Percentiles rank a stretch among this genome's conserved stretches.
Evolutionary conservation across 2,888 invertebrate genomes (phyloP).

Genomic region (Acanthacorydalis orientalis): DNA sequence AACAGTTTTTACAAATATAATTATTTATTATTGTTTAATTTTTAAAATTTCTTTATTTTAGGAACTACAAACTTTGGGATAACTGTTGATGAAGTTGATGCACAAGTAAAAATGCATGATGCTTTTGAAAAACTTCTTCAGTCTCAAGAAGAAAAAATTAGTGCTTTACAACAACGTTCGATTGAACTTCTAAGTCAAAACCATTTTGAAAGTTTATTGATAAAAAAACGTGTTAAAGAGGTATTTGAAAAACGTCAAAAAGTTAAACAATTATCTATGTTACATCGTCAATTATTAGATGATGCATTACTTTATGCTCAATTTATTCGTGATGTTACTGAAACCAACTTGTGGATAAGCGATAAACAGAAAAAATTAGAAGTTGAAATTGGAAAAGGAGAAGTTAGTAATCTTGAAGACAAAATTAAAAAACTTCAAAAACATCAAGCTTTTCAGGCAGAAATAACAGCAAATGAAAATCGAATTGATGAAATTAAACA

Average conservation of each 20-base stretch:
- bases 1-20: too few relatives aligned
- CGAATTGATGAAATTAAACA: slow-evolving; percentile 68
- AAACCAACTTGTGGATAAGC: slow-evolving; percentile 80
- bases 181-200: slow-evolving; percentile 73
- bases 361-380: slow-evolving; percentile 80
- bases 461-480: slow-evolving; percentile 72
- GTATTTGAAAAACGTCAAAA: slow-evolving; percentile 54
- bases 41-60: slow-evolving; percentile 3
- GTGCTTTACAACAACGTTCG: slow-evolving; percentile 66
- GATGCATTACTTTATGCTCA: slow-evolving; percentile 73
- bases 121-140: slow-evolving; percentile 83
- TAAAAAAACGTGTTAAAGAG: slow-evolving; percentile 55
- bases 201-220: slow-evolving; percentile 76
- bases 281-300: slow-evolving; percentile 49
- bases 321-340: slow-evolving; percentile 81
- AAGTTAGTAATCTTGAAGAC: slow-evolving; percentile 74
- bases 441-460: slow-evolving; percentile 89
- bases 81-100: slow-evolving; percentile 77
- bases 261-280: slow-evolving; percentile 48
- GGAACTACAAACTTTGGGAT: slow-evolving; percentile 51
- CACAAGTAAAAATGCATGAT: slow-evolving; percentile 81
- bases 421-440: slow-evolving; percentile 91
- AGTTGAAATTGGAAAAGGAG: slow-evolving; percentile 55
- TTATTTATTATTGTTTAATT: background rate
- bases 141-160: slow-evolving; percentile 77